These are phyloP conservation scores for Anguilla obscura DNA, from an alignment of 2,797 vertebrate species.

Conservation along the genomic window DNA sequence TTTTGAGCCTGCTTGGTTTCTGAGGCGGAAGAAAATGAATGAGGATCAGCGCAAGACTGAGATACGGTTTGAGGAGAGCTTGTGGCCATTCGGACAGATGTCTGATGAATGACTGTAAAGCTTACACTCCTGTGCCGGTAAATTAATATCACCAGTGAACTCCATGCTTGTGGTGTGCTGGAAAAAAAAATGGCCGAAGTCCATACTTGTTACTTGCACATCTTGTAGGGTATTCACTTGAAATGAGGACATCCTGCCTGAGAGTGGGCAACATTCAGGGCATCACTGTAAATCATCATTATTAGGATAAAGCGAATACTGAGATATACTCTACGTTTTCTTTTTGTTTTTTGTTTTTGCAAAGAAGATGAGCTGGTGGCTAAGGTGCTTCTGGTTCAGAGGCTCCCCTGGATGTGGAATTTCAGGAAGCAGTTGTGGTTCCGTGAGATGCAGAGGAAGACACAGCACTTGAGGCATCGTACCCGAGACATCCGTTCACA, in stretches of 20 bases:
- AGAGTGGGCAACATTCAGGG: neutral
- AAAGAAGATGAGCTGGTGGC: conserved; percentile 24
- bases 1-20: neutral
- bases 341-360: neutral
- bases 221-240: neutral
- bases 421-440: conserved; percentile 80
- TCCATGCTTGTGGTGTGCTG: neutral
- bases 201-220: neutral
- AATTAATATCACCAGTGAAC: neutral
- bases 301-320: neutral
- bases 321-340: neutral
- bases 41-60: neutral
- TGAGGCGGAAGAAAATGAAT: neutral
- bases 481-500: conserved; percentile 75
- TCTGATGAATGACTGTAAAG: neutral
- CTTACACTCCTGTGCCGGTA: neutral
- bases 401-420: conserved; percentile 71
- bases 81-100: neutral
- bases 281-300: conserved; percentile 35
- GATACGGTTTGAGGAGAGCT: neutral
- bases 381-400: conserved; percentile 34
- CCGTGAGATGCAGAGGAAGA: conserved; percentile 79
- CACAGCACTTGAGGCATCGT: conserved; percentile 78
- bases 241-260: neutral
- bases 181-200: neutral